These are phyloP conservation scores for Hypselothyrea guttata DNA, from an alignment of 2,888 invertebrate species.

Conservation along the genomic window DNA sequence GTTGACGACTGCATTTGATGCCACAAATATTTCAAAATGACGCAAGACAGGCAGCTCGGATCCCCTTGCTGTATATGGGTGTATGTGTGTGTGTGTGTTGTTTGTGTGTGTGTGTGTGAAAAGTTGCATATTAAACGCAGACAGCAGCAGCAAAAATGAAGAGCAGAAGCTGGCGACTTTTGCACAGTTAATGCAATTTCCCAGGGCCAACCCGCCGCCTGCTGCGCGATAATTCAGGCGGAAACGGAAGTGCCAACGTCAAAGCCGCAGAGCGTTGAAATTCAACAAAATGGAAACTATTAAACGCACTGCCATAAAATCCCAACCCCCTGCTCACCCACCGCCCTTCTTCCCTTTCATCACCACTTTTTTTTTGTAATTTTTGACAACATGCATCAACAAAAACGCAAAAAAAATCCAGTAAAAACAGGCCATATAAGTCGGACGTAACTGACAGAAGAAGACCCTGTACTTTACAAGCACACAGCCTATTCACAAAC, in stretches of 20 bases:
- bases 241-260: slow-evolving; percentile 76
- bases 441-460: no score
- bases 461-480: no score
- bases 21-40: slow-evolving; percentile 78
- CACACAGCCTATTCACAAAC: no score
- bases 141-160: slow-evolving; percentile 35
- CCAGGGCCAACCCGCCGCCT: slow-evolving; percentile 51
- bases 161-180: slow-evolving; percentile 47
- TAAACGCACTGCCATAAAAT: slow-evolving; percentile 66
- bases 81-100: slow-evolving; percentile 22
- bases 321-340: slow-evolving; percentile 23
- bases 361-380: slow-evolving; percentile 27
- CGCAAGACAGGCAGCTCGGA: slow-evolving; percentile 61
- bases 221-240: slow-evolving; percentile 76
- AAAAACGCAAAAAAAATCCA: no score
- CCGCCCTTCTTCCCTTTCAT: slow-evolving; percentile 2
- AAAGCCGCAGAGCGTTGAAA: slow-evolving; percentile 60
- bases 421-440: no score
- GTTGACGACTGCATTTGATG: slow-evolving; percentile 78
- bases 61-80: slow-evolving; percentile 6
- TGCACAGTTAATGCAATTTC: slow-evolving; percentile 75
- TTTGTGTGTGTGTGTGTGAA: slow-evolving; percentile 51
- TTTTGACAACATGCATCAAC: slow-evolving; percentile 61
- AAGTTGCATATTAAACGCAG: slow-evolving; percentile 77
- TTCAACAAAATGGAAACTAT: slow-evolving; percentile 73